Evolutionary conservation across 2,113 vertebrate species (phyloP).

Genomic region (Nycticryphes semicollaris): DNA sequence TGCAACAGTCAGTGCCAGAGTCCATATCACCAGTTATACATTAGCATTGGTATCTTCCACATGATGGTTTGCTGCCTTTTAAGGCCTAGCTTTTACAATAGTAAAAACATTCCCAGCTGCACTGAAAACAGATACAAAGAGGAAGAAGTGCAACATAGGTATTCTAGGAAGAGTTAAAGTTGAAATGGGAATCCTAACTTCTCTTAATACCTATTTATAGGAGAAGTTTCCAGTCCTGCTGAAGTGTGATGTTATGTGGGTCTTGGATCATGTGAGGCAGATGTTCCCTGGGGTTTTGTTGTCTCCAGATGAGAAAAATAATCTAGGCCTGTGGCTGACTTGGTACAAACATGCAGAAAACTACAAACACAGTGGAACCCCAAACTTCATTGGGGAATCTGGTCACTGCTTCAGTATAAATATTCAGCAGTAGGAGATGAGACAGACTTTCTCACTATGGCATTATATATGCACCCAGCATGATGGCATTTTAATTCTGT

Average conservation of each 20-base stretch:
- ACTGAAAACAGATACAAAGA: not conserved
- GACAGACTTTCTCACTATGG: not conserved
- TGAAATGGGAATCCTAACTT: not conserved
- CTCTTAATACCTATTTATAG: not conserved
- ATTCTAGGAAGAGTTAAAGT: not conserved
- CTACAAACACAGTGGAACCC: not conserved
- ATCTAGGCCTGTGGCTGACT: not conserved
- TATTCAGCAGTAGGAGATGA: not conserved
- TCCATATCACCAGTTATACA: not conserved
- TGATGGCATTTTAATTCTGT: slow-evolving; percentile 8
- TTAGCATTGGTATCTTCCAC: not conserved
- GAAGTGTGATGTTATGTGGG: not conserved
- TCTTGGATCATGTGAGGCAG: not conserved
- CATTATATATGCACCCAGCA: not conserved
- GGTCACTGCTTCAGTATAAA: not conserved
- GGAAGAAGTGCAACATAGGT: not conserved
- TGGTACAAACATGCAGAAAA: not conserved
- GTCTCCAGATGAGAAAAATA: not conserved
- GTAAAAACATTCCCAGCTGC: not conserved
- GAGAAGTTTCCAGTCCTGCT: not conserved
- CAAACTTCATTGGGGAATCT: not conserved
- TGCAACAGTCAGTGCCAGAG: not conserved
- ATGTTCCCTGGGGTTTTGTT: not conserved
- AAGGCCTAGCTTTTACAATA: not conserved
- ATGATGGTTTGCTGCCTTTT: not conserved